These are phyloP conservation scores for Poeciliopsis retropinna DNA, from an alignment of 2,113 vertebrate genomes.

Conservation along the genomic window DNA sequence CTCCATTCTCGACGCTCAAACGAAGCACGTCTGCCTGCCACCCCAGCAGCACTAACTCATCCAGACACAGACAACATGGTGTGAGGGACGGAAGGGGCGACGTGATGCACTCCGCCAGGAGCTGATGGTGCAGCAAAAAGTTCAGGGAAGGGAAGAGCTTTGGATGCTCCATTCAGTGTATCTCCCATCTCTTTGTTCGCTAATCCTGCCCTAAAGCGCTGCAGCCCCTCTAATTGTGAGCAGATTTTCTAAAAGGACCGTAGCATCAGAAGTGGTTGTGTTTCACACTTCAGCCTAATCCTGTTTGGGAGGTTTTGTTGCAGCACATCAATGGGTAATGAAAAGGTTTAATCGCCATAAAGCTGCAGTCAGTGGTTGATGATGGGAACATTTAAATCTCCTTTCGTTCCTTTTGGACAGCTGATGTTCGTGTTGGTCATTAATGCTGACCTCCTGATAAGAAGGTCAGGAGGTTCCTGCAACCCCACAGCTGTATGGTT, in stretches of 20 bases:
- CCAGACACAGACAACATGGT: slow-evolving; percentile 24
- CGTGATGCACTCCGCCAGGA: slow-evolving; percentile 2
- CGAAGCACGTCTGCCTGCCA: slow-evolving; percentile 14
- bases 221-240: slow-evolving; percentile 52
- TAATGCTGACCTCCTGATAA: slow-evolving; percentile 29
- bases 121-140: neutral
- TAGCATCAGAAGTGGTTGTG: slow-evolving; percentile 51
- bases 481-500: neutral
- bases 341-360: slow-evolving; percentile 47
- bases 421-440: slow-evolving; percentile 27
- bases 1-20: slow-evolving; percentile 14
- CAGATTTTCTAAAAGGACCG: slow-evolving; percentile 57
- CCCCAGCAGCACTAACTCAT: slow-evolving; percentile 32
- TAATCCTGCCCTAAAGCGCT: slow-evolving; percentile 69
- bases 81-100: slow-evolving; percentile 20
- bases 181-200: slow-evolving; percentile 70
- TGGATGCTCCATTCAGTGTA: slow-evolving; percentile 51
- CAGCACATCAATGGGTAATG: slow-evolving; percentile 51
- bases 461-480: slow-evolving; percentile 27
- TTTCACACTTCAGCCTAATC: slow-evolving; percentile 66
- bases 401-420: slow-evolving; percentile 18
- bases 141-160: slow-evolving; percentile 12
- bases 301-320: slow-evolving; percentile 65
- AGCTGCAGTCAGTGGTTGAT: slow-evolving; percentile 39
- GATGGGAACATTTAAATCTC: slow-evolving; percentile 8